These are phyloP conservation scores for Carcina quercana DNA, from an alignment of 2,888 invertebrate genomes.

Conservation along the genomic window DNA sequence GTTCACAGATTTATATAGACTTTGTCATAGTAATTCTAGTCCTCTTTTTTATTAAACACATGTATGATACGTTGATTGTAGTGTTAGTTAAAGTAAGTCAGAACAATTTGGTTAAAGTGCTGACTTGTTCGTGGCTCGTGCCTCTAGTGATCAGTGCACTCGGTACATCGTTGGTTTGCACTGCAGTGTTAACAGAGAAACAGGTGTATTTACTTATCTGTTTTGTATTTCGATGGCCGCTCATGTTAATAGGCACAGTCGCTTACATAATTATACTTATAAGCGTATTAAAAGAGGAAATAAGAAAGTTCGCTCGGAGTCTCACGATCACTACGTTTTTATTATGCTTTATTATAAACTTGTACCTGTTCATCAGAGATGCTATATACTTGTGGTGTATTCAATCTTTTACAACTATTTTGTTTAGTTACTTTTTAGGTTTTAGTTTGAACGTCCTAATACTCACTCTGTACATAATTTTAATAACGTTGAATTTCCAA, in stretches of 20 bases:
- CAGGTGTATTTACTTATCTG: conserved; percentile 44
- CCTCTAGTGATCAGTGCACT: conserved; percentile 39
- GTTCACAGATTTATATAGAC: conserved; percentile 48
- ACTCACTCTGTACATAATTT: conserved; percentile 41
- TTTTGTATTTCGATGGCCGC: conserved; percentile 50
- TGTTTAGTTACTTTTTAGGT: conserved; percentile 43
- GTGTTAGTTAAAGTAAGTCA: conserved; percentile 52
- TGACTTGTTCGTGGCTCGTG: conserved; percentile 47
- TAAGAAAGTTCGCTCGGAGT: conserved; percentile 49
- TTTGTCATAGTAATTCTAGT: conserved; percentile 54
- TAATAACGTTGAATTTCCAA: conserved; percentile 41
- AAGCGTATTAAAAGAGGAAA: conserved; percentile 46
- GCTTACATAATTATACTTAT: conserved; percentile 45
- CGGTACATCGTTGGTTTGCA: conserved; percentile 29
- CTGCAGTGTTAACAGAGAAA: conserved; percentile 26
- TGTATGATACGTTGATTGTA: conserved; percentile 57
- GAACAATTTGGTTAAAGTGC: conserved; percentile 38
- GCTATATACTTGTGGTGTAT: conserved; percentile 47
- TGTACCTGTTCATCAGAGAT: conserved; percentile 53
- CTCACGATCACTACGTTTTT: conserved; percentile 53
- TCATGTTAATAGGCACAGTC: conserved; percentile 46
- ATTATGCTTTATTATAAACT: conserved; percentile 50
- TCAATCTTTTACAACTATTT: conserved; percentile 28
- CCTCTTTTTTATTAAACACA: conserved; percentile 58
- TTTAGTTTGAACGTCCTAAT: conserved; percentile 47